These are phyloP conservation scores for Syrista parreyssii DNA, from an alignment of 2,888 invertebrate genomes.

Conservation along the genomic window DNA sequence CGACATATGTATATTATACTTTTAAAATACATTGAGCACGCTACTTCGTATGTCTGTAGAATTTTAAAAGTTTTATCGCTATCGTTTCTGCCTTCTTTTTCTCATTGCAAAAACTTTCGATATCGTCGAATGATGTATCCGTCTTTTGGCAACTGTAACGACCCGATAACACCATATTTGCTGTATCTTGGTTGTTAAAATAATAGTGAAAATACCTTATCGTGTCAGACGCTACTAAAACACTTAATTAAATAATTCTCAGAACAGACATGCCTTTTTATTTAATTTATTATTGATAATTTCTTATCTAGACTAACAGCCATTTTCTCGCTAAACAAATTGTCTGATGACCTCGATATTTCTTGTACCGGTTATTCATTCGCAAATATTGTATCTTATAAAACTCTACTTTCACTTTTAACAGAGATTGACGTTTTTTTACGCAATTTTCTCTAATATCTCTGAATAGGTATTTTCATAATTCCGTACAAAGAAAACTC, in stretches of 20 bases:
- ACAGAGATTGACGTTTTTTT: neutral
- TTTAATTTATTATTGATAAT: neutral
- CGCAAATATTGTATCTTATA: neutral
- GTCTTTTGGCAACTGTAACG: neutral
- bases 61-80: neutral
- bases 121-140: neutral
- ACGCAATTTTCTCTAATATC: neutral
- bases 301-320: neutral
- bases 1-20: neutral
- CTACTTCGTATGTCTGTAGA: neutral
- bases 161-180: neutral
- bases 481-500: neutral
- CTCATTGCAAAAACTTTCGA: neutral
- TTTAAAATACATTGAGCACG: neutral
- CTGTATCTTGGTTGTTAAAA: neutral
- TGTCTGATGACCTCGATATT: neutral
- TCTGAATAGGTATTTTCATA: neutral
- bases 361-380: neutral
- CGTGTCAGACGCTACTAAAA: neutral
- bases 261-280: neutral
- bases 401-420: neutral
- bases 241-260: neutral
- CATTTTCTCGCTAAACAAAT: neutral
- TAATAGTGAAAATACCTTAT: neutral
- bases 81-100: neutral